Conservation (phyloP, 2,888 invertebrate species). For the Pandemis cinnamomeana region DNA sequence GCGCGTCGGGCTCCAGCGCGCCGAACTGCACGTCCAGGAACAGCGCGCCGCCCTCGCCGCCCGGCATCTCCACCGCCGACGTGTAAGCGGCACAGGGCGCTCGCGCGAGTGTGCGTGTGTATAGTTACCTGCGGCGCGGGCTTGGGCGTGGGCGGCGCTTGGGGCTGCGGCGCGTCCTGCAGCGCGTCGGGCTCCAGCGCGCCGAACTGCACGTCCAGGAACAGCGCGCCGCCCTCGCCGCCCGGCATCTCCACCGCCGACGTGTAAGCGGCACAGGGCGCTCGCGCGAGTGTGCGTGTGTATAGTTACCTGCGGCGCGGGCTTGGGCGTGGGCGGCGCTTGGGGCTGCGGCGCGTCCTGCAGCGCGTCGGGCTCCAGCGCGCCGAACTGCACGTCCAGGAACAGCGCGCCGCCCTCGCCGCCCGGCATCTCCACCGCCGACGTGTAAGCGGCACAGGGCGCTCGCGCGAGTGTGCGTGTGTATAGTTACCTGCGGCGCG, state of each 20-base stretch:
- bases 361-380: conserved; percentile 86
- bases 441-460: no score
- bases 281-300: no score
- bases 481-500: conserved; percentile 3
- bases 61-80: no score
- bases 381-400: conserved; percentile 97
- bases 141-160: no score
- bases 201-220: conserved; percentile 71
- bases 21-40: no score
- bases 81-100: no score
- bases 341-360: conserved; percentile 49
- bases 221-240: conserved; percentile 88
- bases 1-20: no score
- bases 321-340: conserved; percentile 64
- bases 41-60: no score
- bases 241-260: conserved; percentile 99
- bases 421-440: conserved; percentile 98
- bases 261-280: no score
- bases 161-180: no score
- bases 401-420: conserved; percentile 89
- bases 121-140: conserved; percentile 77
- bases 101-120: conserved; percentile 95
- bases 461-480: no score
- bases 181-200: no score
- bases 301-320: conserved; percentile 4